Evolutionary conservation across 2,113 vertebrate species (phyloP).

Genomic region (Xenopus borealis): DNA sequence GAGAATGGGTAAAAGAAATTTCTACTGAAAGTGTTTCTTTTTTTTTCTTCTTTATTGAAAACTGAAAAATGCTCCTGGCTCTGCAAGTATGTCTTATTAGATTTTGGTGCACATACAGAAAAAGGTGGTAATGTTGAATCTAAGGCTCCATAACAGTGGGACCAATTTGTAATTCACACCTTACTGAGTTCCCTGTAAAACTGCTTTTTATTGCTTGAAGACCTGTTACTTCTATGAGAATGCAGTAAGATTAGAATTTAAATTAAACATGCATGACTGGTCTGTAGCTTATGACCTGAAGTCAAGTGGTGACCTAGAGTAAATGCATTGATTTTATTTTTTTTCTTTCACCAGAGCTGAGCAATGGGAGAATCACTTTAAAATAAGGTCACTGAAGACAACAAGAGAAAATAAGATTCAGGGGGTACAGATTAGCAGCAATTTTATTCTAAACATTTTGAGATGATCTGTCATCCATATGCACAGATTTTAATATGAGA

Average conservation of each 20-base stretch:
- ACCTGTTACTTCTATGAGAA: conserved; percentile 22
- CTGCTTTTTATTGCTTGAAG: conserved; percentile 18
- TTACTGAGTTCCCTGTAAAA: conserved; percentile 9
- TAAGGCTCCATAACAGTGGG: conserved; percentile 15
- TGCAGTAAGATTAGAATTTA: conserved; percentile 29
- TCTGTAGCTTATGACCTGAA: conserved; percentile 39
- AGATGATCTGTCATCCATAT: conserved; percentile 54
- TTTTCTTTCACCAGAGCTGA: conserved; percentile 31
- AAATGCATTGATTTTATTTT: conserved; percentile 42
- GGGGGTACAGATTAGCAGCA: conserved; percentile 36
- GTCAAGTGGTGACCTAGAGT: conserved; percentile 38
- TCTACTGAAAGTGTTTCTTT: too few species aligned
- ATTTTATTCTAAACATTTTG: conserved; percentile 51
- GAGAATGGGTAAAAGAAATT: too few species aligned
- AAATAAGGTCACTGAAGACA: conserved; percentile 38
- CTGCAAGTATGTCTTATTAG: conserved; percentile 19
- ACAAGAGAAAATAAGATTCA: conserved; percentile 18
- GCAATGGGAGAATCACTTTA: conserved; percentile 36
- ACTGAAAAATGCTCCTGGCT: neutral
- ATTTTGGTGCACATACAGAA: conserved; percentile 21
- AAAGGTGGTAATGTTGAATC: conserved; percentile 14
- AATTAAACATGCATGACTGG: conserved; percentile 43
- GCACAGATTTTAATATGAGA: conserved; percentile 54
- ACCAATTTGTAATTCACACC: conserved; percentile 29
- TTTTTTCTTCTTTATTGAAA: conserved; percentile 10